Base-by-base conservation (phyloP, 2,113 vertebrate genomes). In the Callopanchax toddi region DNA sequence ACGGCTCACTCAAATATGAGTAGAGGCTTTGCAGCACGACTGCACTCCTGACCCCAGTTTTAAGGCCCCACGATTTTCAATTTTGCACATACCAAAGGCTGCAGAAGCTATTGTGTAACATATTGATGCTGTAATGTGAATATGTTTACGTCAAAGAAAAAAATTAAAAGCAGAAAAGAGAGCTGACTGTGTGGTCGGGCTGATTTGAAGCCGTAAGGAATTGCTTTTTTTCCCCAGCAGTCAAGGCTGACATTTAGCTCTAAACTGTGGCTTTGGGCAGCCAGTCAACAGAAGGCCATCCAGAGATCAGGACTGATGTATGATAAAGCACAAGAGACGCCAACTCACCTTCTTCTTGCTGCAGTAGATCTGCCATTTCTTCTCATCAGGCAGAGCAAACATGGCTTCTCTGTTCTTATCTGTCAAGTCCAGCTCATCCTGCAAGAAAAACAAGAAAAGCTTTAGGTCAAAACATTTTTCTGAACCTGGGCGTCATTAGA, bases 341-440 rank as follows among this genome's bases (percentile, higher is more conserved):
- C 17, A 11, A 77, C 87, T 52, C 78, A 98, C 97, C 96, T 98
- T 98, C 81, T 97, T 98, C 89, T 99, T 99, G 93, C 95, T 98
- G 94, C 97, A 99, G 83, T 98, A 99, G 80, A 99, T 99, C 88
- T 99, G 97, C 97, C 97, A 99, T 92, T 99, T 99, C 92, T 99
- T 99, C 93, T 99, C 97, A 2, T 94, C 94, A 0, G 97, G 95
- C 78, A 98, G 92, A 22, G 97, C 96, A 67, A 99, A 99, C 93
- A 98, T 96, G 57, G 96, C 97, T 87, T 97, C 97, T 75, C 97
- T 89, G 92, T 99, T 98, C 88, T 97, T 97, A 81, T 98, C 97
- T 0, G 96, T 97, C 86, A 99, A 94, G 87, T 98, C 96, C 93
- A 98, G 79, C 81, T 98, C 96, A 92, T 99, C 97, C 97, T 99